These are phyloP conservation scores for Perccottus glenii DNA, from an alignment of 2,113 vertebrate genomes.

Conservation along the genomic window DNA sequence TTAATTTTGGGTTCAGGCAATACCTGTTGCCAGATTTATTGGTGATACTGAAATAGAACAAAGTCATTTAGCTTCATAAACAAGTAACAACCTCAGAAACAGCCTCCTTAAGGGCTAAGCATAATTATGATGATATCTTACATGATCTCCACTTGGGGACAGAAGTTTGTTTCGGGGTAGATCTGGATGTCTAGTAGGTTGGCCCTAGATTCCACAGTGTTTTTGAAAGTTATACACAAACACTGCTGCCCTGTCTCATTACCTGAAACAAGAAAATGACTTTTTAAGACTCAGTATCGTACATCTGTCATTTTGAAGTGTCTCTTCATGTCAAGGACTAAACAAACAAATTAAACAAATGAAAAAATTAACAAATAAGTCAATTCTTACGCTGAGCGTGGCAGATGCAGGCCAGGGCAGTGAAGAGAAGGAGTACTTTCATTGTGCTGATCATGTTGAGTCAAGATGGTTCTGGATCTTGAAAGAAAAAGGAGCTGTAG, in stretches of 20 bases:
- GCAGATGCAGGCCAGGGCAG: slow-evolving; percentile 43
- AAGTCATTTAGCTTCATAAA: background rate
- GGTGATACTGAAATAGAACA: slow-evolving; percentile 56
- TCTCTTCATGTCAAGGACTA: too few relatives aligned
- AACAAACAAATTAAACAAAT: background rate
- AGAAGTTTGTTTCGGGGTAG: slow-evolving; percentile 49
- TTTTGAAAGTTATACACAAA: slow-evolving; percentile 38
- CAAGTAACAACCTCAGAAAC: background rate
- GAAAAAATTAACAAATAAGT: background rate
- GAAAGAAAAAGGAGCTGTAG: background rate
- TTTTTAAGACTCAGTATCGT: background rate
- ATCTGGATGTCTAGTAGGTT: slow-evolving; percentile 62
- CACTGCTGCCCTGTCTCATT: slow-evolving; percentile 30
- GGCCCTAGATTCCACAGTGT: accelerated
- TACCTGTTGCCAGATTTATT: slow-evolving; percentile 23
- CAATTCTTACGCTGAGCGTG: slow-evolving; percentile 60
- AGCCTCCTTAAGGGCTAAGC: background rate
- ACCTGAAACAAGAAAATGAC: slow-evolving; percentile 14
- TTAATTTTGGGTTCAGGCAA: slow-evolving; percentile 55
- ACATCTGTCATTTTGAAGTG: background rate
- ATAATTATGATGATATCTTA: slow-evolving; percentile 44
- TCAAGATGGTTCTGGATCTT: slow-evolving; percentile 5
- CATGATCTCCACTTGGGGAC: slow-evolving; percentile 70
- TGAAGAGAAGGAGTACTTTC: slow-evolving; percentile 61
- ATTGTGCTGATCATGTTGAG: slow-evolving; percentile 54